Conservation (phyloP, 2,888 invertebrate species). For the Ochropleura plecta region DNA sequence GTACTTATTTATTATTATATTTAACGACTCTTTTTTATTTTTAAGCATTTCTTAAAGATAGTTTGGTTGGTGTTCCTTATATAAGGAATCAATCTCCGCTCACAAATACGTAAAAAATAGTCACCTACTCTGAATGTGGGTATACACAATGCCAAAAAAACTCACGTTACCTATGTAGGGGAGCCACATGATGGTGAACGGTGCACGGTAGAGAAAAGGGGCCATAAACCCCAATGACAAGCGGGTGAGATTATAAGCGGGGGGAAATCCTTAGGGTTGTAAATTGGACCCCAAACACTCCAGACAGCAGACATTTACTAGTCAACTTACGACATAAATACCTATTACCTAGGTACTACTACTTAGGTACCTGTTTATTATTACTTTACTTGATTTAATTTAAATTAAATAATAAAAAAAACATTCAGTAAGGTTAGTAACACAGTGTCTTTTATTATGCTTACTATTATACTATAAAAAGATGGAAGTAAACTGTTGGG, state of each 20-base stretch:
- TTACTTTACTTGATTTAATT: background rate
- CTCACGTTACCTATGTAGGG: conserved; percentile 2
- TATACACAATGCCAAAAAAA: conserved; percentile 14
- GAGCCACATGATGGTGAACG: conserved; percentile 6
- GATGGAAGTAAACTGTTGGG: conserved; percentile 25
- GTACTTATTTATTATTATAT: background rate
- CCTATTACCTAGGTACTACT: background rate
- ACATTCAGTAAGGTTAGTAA: background rate
- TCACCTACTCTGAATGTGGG: background rate
- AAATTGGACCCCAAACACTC: conserved; percentile 32
- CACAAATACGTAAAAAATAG: background rate
- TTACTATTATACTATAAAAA: conserved; percentile 4
- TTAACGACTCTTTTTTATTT: background rate
- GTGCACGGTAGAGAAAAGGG: conserved; percentile 15
- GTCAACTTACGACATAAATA: background rate
- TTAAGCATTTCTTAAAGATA: background rate
- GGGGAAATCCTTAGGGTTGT: conserved; percentile 31
- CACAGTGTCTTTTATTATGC: background rate
- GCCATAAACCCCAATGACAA: conserved; percentile 27
- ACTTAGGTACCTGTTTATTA: background rate
- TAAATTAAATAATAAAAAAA: background rate
- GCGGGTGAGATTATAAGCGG: conserved; percentile 35
- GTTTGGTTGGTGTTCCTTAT: background rate
- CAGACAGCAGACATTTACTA: conserved; percentile 5
- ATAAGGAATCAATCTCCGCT: background rate